Evolutionary conservation across 2,888 invertebrate genomes (phyloP).

Genomic region (Pardosa pseudoannulata): DNA sequence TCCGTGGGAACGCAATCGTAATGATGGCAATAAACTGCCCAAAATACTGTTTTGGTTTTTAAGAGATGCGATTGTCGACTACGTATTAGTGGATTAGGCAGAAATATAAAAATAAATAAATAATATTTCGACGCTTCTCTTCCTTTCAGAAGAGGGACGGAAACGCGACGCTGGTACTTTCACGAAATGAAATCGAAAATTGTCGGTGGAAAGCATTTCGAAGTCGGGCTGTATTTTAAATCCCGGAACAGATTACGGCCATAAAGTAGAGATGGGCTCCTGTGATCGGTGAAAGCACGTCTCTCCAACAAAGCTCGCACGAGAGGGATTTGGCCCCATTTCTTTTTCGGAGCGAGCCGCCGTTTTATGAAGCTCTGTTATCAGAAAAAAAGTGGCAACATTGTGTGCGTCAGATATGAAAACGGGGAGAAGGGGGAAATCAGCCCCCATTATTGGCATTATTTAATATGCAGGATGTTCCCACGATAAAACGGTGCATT

Average conservation of each 20-base stretch:
- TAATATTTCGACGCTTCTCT: background rate
- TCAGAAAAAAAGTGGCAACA: slow-evolving; percentile 11
- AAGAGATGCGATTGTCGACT: too few species aligned
- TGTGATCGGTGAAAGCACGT: background rate
- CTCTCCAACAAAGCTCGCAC: background rate
- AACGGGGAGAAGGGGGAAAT: background rate
- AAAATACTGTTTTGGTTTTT: too few species aligned
- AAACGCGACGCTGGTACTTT: background rate
- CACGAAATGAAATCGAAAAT: background rate
- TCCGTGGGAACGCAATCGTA: too few species aligned
- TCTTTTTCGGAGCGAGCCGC: background rate
- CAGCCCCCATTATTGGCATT: slow-evolving; percentile 11
- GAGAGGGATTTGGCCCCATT: slow-evolving; percentile 14
- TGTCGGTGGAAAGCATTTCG: background rate
- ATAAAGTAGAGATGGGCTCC: background rate
- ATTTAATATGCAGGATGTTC: slow-evolving; percentile 69
- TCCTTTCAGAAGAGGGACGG: background rate
- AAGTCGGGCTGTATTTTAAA: background rate
- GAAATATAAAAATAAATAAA: too few species aligned
- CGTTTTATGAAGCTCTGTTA: background rate
- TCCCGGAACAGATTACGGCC: background rate
- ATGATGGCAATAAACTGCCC: too few species aligned
- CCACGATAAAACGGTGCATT: slow-evolving; percentile 42
- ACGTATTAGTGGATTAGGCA: too few species aligned
- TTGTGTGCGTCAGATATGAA: slow-evolving; percentile 1